Evolutionary conservation across 2,113 vertebrate species (phyloP).

Genomic region (Myotis yumanensis): DNA sequence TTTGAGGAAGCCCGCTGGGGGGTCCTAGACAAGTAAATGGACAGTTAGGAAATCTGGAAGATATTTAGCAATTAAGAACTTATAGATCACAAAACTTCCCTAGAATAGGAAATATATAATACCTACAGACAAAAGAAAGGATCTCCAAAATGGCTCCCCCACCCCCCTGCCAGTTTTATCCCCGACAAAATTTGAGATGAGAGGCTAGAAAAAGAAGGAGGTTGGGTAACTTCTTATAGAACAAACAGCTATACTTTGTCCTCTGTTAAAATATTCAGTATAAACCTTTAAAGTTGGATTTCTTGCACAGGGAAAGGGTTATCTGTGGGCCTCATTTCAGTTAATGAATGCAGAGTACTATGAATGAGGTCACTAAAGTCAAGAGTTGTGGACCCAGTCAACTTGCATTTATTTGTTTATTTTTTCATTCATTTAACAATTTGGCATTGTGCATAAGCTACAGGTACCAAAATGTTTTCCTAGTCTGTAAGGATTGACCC

Average conservation of each 20-base stretch:
- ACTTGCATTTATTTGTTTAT: not conserved
- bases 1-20: not conserved
- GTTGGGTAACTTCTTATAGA: not conserved
- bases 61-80: conserved; percentile 34
- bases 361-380: not conserved
- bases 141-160: not conserved
- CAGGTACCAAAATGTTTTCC: not conserved
- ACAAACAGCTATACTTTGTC: not conserved
- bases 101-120: not conserved
- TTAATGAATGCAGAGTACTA: not conserved
- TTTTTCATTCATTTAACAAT: not conserved
- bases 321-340: not conserved
- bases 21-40: conserved; percentile 32
- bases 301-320: not conserved
- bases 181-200: not conserved
- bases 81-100: not conserved
- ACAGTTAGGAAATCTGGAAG: conserved; percentile 55
- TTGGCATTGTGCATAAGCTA: not conserved
- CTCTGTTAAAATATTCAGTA: not conserved
- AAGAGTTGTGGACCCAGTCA: not conserved
- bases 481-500: not conserved
- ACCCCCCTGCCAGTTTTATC: not conserved
- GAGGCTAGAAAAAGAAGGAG: not conserved
- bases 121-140: not conserved
- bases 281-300: not conserved